Base-by-base conservation (phyloP, 2,888 invertebrate genomes). In the Rhagophthalmus giganteus region DNA sequence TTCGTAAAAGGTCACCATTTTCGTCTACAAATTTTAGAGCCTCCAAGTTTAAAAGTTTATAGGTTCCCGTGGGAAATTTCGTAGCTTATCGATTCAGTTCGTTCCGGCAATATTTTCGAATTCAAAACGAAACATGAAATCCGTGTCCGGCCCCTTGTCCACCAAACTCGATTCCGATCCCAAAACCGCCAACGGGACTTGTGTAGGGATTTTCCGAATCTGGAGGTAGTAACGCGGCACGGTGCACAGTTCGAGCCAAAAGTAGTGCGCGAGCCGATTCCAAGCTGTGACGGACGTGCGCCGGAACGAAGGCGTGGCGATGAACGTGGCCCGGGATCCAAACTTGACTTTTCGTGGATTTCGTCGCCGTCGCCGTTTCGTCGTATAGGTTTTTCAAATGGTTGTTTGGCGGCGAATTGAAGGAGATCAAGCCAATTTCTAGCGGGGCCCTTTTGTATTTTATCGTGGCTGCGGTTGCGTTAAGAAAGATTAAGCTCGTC, bases 141-240 rank as follows among this genome's bases (percentile, higher is more conserved):
- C 65, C 65, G 27, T 65, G 65, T 25, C 65, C 65, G 6, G 61
- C 61, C n/a, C 65, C 65, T 12, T 55, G 58, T 5, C 65, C 65
- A 2, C 63, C 63, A 42, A 42, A 48, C 35, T 59, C 59, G 16
- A 60, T 25, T 6, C 64, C 64, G 11, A 61, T 56, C 11, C 64
- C 64, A 41, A 59, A 64, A 10, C 64, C 65, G n/a, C 64, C 64
- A 25, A 56, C 40, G 35, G 57, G 59, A 30, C 50, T 54, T 38
- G 53, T 49, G 45, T 41, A 58, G 6, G 48, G 46, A 28, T 55
- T 39, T 26, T 54, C 1, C 6, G 39, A 28, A 6, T 31, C 33
- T 6, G 30, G 39, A 11, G 13, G 32, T 6, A 51, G 33, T 11
- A 55, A 9, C 5, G 52, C 12, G 7, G 55, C 28, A n/a, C n/a